phyloP scores from a whole-genome alignment of 2,113 vertebrate genomes.

The Calonectris borealis region DNA sequence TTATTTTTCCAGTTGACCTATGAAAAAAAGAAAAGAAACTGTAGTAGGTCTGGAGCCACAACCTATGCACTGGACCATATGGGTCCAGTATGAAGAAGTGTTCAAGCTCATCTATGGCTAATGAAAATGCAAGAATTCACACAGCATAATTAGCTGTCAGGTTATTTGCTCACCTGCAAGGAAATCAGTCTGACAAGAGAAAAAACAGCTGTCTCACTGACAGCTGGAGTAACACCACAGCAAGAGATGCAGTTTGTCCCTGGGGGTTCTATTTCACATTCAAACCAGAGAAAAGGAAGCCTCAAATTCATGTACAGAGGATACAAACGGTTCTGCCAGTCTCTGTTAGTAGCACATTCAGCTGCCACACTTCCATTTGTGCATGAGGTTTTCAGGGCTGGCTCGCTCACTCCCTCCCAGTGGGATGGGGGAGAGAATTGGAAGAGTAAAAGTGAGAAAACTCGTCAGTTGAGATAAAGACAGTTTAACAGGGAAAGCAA shows the following conservation, averaged over 20 bases:
- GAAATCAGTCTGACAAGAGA: background rate
- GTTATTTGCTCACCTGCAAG: background rate
- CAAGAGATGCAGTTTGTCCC: background rate
- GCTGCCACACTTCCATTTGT: background rate
- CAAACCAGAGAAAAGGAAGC: background rate
- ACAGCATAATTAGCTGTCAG: background rate
- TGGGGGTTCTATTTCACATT: background rate
- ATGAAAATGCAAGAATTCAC: background rate
- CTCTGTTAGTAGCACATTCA: background rate
- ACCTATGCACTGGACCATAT: background rate
- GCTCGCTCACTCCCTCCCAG: accelerated
- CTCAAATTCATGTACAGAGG: background rate
- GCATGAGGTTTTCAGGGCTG: background rate
- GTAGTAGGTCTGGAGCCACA: background rate
- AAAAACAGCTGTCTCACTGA: background rate
- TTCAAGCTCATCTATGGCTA: background rate
- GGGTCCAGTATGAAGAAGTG: background rate
- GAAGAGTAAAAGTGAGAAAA: background rate
- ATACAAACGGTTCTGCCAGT: background rate
- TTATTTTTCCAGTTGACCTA: background rate
- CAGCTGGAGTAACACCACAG: background rate
- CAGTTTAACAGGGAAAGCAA: background rate
- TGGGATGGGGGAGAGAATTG: accelerated
- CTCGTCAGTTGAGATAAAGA: background rate
- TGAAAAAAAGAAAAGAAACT: background rate